Conservation (phyloP, 1,140 invertebrate species). For the Wasmannia auropunctata region DNA sequence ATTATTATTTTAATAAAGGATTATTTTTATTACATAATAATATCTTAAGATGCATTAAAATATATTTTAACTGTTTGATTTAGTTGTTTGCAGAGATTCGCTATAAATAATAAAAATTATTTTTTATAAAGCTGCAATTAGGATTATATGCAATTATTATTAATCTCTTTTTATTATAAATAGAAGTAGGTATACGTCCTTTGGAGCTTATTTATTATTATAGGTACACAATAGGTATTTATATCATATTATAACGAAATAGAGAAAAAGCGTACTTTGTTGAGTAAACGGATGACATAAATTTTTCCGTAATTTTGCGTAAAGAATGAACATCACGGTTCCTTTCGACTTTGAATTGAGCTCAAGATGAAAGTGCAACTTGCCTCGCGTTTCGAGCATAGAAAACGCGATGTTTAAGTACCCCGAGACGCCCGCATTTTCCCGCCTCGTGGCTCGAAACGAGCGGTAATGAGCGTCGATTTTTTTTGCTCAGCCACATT, state of each 20-base stretch:
- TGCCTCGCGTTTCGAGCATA: constrained; percentile 31
- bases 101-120: not conserved
- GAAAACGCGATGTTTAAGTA: constrained; percentile 62
- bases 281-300: not conserved
- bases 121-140: not conserved
- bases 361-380: constrained; percentile 48
- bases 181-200: not conserved
- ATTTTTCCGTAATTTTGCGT: constrained; percentile 16
- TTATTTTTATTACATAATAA: not conserved
- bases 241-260: not conserved
- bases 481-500: constrained; percentile 62
- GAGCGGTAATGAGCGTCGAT: constrained; percentile 70
- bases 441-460: constrained; percentile 64
- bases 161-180: not conserved
- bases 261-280: not conserved
- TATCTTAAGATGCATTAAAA: not conserved
- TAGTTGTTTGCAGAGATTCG: too few species aligned
- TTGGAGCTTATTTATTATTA: not conserved
- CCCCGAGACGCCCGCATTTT: constrained; percentile 55
- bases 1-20: constrained; percentile 4
- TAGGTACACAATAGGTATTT: not conserved
- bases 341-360: constrained; percentile 29
- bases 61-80: not conserved
- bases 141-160: not conserved
- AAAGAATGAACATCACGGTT: constrained; percentile 26